A percentile compares a stretch with the other conserved stretches of the same genome.
phyloP scores from a whole-genome alignment of 2,113 vertebrate species.

The Buteo buteo region DNA sequence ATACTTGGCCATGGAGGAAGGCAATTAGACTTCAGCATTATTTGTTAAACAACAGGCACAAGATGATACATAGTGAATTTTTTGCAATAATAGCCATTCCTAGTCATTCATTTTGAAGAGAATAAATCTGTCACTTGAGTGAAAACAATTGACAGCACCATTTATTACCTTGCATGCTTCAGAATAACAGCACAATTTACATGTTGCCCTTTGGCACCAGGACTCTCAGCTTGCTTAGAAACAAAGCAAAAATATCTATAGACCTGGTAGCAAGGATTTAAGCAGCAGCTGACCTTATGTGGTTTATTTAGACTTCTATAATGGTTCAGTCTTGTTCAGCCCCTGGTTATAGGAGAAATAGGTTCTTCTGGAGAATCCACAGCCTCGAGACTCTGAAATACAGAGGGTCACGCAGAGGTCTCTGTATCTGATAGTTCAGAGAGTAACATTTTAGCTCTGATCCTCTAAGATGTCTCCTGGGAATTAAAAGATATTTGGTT shows the following conservation, averaged over 20 bases:
- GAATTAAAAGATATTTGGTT: slow-evolving; percentile 45
- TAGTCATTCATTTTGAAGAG: slow-evolving; percentile 43
- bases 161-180: slow-evolving; percentile 65
- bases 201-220: slow-evolving; percentile 56
- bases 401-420: slow-evolving; percentile 14
- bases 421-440: slow-evolving; percentile 17
- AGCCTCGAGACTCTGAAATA: background rate
- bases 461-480: background rate
- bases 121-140: slow-evolving; percentile 65
- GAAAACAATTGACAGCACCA: slow-evolving; percentile 71
- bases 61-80: slow-evolving; percentile 42
- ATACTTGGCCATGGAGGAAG: background rate
- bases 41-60: slow-evolving; percentile 53
- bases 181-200: slow-evolving; percentile 68
- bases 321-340: background rate
- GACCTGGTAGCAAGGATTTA: background rate
- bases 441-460: slow-evolving; percentile 18
- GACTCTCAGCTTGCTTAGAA: slow-evolving; percentile 20
- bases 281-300: slow-evolving; percentile 26
- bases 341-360: background rate
- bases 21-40: slow-evolving; percentile 43
- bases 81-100: slow-evolving; percentile 45
- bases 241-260: slow-evolving; percentile 15
- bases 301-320: slow-evolving; percentile 22
- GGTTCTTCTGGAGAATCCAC: slow-evolving; percentile 2